Evolutionary conservation across 2,113 vertebrate species (phyloP), one percentile per base, ranked within the genome.

Genomic region (Psittacara wagleri): DNA sequence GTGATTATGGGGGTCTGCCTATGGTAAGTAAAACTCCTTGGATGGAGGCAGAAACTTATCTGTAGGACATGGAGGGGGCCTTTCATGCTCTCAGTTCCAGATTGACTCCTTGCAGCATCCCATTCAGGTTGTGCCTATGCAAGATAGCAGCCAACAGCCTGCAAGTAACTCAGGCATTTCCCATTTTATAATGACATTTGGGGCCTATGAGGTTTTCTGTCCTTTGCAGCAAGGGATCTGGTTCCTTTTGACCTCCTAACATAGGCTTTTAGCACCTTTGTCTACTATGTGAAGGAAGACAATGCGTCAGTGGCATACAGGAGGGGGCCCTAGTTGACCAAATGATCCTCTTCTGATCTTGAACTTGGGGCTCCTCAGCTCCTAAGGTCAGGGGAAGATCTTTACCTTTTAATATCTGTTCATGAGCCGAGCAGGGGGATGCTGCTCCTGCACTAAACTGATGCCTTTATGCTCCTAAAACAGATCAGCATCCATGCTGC

Each of bases 301-400:
- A 4, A 8, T 0, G 7, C 1, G 4, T 7, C 44, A 48, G 41
- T 61, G 75, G 52, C 29, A 7, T n/a, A 51, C 0, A 0, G 25
- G 10, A 76, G 2, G 9, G 33, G 35, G 28, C 3, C 5, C 22
- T 62, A 0, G 22, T 14, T 86, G 67, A 39, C 44, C 9, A 11
- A 67, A 41, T 7, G 3, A 2, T 80, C 17, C 4, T 67, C 19
- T 83, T 77, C 37, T 81, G 25, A 2, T 86, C 61, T 78, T 52
- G 54, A 52, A 4, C 22, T 68, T 67, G 62, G 11, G 4, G 23
- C 49, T 48, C 15, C 28, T 83, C 2, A 10, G 18, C 37, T 90
- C 14, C 16, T 29, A 63, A 39, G 51, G 28, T 31, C 7, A 81
- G 61, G 33, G 28, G 25, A 55, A 54, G 31, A 12, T 62, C 44